Conservation (phyloP, 2,113 vertebrate species). For the Mastomys natalensis region DNA sequence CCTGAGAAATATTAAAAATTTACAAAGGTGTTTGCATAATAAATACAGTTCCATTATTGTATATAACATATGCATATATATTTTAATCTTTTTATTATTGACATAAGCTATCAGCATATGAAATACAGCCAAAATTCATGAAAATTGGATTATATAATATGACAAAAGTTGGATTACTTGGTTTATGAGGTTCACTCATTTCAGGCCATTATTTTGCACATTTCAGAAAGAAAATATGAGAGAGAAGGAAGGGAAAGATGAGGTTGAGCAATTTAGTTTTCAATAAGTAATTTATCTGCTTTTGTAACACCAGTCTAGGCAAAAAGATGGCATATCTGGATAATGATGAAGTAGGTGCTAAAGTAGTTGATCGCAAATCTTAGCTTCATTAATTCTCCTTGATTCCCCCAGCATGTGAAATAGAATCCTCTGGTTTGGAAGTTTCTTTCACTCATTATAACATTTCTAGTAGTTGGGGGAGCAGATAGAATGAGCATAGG, state of each 20-base stretch:
- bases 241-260: background rate
- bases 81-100: conserved; percentile 30
- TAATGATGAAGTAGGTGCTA: background rate
- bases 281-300: background rate
- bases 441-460: conserved; percentile 39
- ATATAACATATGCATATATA: background rate
- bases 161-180: background rate
- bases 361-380: background rate
- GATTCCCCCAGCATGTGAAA: background rate
- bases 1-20: conserved; percentile 46
- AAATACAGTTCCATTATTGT: background rate
- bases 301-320: background rate
- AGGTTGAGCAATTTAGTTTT: background rate
- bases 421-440: background rate
- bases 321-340: background rate
- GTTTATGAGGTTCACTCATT: background rate
- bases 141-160: background rate
- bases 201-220: background rate
- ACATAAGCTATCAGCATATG: background rate
- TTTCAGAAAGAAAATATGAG: background rate
- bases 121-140: conserved; percentile 18
- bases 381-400: background rate
- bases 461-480: background rate
- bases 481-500: background rate
- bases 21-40: conserved; percentile 2